These are phyloP conservation scores for Remorina albescens DNA, from an alignment of 2,797 vertebrate genomes.

Conservation along the genomic window DNA sequence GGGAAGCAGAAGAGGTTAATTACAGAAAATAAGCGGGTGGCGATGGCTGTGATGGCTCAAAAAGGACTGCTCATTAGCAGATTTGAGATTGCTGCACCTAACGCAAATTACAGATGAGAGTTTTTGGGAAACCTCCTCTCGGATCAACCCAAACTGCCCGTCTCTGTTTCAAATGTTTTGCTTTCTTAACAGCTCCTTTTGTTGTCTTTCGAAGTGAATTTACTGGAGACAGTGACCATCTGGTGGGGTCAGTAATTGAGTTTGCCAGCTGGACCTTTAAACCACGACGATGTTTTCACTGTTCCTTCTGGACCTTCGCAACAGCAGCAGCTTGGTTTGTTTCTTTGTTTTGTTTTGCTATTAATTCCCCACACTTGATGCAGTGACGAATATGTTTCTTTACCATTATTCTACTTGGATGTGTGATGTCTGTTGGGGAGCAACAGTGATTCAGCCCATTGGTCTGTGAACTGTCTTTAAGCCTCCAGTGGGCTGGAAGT, in stretches of 20 bases:
- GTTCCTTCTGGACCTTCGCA: neutral
- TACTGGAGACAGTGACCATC: neutral
- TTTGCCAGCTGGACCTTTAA: constrained; percentile 5
- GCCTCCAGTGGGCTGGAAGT: too few relatives aligned
- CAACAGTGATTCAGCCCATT: too few relatives aligned
- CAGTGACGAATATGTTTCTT: too few relatives aligned
- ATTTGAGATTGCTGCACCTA: neutral
- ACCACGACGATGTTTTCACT: neutral
- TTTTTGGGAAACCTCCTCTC: neutral
- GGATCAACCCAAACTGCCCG: neutral
- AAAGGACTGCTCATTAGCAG: constrained; percentile 1
- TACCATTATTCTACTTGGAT: too few relatives aligned
- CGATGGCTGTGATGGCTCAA: constrained; percentile 1
- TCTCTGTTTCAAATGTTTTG: neutral
- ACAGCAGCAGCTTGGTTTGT: neutral
- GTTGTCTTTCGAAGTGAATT: neutral
- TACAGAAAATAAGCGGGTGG: constrained; percentile 9
- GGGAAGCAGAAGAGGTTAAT: constrained; percentile 29
- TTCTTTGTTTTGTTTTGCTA: neutral
- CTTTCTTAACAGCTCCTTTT: neutral
- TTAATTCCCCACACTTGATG: neutral
- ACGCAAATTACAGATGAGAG: neutral
- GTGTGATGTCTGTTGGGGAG: too few relatives aligned
- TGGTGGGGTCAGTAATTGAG: neutral
- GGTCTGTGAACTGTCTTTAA: too few relatives aligned